Conservation (phyloP, 2,113 vertebrate genomes). For the Leptobrachium leishanense region DNA sequence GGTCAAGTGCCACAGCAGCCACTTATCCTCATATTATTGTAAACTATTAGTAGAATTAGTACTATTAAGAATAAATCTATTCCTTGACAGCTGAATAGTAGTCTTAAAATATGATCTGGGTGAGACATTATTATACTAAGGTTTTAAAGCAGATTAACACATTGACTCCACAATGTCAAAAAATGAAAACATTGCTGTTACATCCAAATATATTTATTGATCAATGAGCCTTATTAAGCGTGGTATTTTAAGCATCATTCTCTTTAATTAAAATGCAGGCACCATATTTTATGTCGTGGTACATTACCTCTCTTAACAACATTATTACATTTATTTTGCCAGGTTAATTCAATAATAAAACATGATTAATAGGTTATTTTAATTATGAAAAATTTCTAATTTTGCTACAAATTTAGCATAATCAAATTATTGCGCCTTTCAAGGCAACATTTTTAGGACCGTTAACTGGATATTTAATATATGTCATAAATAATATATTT, state of each 20-base stretch:
- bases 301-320: not conserved
- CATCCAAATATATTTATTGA: not conserved
- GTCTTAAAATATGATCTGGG: too few relatives aligned
- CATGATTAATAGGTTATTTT: slow-evolving; percentile 19
- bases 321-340: slow-evolving; percentile 12
- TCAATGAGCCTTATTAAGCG: slow-evolving; percentile 24
- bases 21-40: too few relatives aligned
- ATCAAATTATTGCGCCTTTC: not conserved
- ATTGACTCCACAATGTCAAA: too few relatives aligned
- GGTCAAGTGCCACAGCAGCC: too few relatives aligned
- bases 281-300: slow-evolving; percentile 25
- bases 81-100: too few relatives aligned
- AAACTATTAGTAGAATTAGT: too few relatives aligned
- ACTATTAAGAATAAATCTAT: too few relatives aligned
- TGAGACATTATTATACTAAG: too few relatives aligned
- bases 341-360: slow-evolving; percentile 33
- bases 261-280: slow-evolving; percentile 63
- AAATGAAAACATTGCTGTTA: not conserved
- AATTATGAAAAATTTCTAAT: slow-evolving; percentile 10
- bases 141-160: too few relatives aligned
- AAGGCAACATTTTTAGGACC: too few relatives aligned
- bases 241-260: slow-evolving; percentile 56
- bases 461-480: too few relatives aligned
- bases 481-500: too few relatives aligned
- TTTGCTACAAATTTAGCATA: not conserved